Evolutionary conservation across 2,113 vertebrate species (phyloP).

Genomic region (Albula glossodonta): DNA sequence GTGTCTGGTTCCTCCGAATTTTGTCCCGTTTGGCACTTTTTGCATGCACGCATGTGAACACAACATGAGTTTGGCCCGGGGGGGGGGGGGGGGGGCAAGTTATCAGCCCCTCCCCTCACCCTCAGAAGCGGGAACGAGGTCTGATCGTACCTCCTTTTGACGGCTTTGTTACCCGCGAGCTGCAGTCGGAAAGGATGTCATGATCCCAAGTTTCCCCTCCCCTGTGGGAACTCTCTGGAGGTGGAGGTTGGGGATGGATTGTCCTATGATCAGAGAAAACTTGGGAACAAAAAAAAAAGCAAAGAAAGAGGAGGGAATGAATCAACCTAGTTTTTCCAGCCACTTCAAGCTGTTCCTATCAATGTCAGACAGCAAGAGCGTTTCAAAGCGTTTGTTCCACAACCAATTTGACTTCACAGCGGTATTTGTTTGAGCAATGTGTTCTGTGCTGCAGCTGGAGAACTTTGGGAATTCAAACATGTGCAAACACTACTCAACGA

Average conservation of each 20-base stretch:
- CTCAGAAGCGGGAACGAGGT: not conserved
- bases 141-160: not conserved
- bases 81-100: not conserved
- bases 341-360: conserved; percentile 10
- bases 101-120: not conserved
- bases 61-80: conserved; percentile 20
- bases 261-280: conserved; percentile 25
- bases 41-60: not conserved
- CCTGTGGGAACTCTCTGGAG: conserved; percentile 3
- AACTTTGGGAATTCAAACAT: not conserved
- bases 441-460: not conserved
- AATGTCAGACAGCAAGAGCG: conserved; percentile 4
- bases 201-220: conserved; percentile 10
- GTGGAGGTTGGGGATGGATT: not conserved
- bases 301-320: not conserved
- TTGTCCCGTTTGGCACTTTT: conserved; percentile 3
- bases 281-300: not conserved
- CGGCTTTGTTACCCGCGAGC: not conserved
- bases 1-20: conserved; percentile 23
- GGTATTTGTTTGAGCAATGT: not conserved
- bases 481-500: not conserved
- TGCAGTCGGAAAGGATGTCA: not conserved
- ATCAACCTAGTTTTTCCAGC: not conserved
- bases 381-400: conserved; percentile 13
- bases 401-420: conserved; percentile 10